Evolutionary conservation across 2,113 vertebrate genomes (phyloP).

Genomic region (Mola mola): DNA sequence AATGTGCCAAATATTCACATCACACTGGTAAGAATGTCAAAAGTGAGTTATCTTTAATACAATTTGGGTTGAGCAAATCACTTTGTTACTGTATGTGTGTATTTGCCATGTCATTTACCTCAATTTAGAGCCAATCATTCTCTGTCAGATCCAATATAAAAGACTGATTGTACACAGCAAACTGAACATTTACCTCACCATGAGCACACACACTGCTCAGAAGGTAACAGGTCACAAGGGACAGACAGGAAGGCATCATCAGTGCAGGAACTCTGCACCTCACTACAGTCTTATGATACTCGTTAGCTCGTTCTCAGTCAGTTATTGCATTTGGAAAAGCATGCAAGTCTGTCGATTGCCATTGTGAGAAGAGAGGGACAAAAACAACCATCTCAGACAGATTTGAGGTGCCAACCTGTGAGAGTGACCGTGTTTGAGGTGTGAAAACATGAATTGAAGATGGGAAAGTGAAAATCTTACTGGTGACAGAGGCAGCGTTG

Average conservation of each 20-base stretch:
- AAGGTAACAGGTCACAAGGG: conserved; percentile 32
- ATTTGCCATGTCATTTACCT: conserved; percentile 13
- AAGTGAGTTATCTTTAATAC: not conserved
- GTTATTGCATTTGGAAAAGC: conserved; percentile 67
- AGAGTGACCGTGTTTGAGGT: no score
- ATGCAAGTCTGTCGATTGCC: conserved; percentile 46
- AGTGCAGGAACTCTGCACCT: conserved; percentile 25
- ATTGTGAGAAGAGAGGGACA: conserved; percentile 9
- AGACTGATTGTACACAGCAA: not conserved
- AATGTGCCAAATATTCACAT: no score
- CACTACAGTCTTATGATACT: conserved; percentile 68
- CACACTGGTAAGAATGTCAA: no score
- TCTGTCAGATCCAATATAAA: not conserved
- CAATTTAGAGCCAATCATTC: not conserved
- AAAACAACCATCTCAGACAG: not conserved
- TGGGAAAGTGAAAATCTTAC: conserved; percentile 84
- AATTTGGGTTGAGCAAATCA: not conserved
- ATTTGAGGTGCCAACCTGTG: no score
- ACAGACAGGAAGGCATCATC: conserved; percentile 21
- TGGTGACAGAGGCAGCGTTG: conserved; percentile 95
- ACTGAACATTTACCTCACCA: no score
- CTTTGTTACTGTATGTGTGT: not conserved
- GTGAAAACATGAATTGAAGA: no score
- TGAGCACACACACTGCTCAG: conserved; percentile 19
- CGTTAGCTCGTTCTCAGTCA: conserved; percentile 57